These are phyloP conservation scores for Temnopleurus reevesii DNA, from an alignment of 53 echinoderm and acorn worm species.

Conservation along the genomic window DNA sequence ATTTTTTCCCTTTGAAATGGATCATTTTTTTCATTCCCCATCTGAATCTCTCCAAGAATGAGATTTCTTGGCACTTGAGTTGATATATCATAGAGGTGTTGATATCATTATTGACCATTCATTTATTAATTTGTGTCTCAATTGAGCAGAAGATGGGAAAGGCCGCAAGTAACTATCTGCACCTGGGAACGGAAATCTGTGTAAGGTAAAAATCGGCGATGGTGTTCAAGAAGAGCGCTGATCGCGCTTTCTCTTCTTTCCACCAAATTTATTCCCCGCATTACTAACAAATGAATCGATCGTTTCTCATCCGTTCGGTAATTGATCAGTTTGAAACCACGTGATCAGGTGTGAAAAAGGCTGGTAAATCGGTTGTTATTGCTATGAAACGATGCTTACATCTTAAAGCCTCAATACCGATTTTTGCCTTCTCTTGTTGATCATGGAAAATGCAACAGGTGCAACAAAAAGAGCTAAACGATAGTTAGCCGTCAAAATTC, in stretches of 20 bases:
- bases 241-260: not conserved
- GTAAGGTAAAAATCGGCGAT: not conserved
- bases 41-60: too few relatives aligned
- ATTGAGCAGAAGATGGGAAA: too few relatives aligned
- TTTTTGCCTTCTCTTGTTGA: too few relatives aligned
- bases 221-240: not conserved
- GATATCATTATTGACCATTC: too few relatives aligned
- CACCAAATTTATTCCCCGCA: not conserved
- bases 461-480: not conserved
- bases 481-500: not conserved
- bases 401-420: not conserved
- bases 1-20: too few relatives aligned
- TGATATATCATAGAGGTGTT: too few relatives aligned
- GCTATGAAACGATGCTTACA: conserved; percentile 8
- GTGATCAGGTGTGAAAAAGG: conserved; percentile 18
- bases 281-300: conserved; percentile 9
- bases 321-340: not conserved
- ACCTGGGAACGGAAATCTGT: conserved; percentile 4
- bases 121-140: too few relatives aligned
- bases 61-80: too few relatives aligned
- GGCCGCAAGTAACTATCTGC: too few relatives aligned
- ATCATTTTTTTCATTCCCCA: too few relatives aligned
- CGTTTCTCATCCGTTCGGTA: not conserved
- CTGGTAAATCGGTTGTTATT: conserved; percentile 25
- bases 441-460: not conserved